These are phyloP conservation scores for Anagrus nilaparvatae DNA, from an alignment of 1,140 invertebrate species.

Conservation along the genomic window DNA sequence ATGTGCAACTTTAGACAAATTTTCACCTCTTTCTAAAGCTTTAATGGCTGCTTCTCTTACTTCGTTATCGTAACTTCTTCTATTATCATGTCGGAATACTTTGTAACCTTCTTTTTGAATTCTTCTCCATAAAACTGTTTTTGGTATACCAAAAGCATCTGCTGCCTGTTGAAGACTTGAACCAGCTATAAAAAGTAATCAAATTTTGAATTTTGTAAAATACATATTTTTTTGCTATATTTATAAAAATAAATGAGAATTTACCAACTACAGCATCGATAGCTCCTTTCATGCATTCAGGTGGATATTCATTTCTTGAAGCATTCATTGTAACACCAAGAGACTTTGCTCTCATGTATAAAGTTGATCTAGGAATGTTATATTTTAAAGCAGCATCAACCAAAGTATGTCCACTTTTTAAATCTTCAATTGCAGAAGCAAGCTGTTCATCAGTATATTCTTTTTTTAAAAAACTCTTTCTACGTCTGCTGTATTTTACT, in stretches of 20 bases:
- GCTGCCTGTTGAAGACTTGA: constrained; percentile 41
- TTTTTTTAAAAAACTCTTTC: constrained; percentile 28
- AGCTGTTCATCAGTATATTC: constrained; percentile 38
- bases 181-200: constrained; percentile 28
- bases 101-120: constrained; percentile 43
- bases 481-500: constrained; percentile 24
- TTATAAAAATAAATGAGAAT: constrained; percentile 9
- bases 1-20: constrained; percentile 45
- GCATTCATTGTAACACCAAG: constrained; percentile 36
- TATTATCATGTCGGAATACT: constrained; percentile 36
- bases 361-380: constrained; percentile 40
- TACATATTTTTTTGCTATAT: not conserved
- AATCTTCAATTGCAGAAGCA: constrained; percentile 35
- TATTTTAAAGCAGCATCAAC: constrained; percentile 36
- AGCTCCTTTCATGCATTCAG: constrained; percentile 39
- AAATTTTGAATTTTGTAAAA: constrained; percentile 8
- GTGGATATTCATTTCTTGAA: constrained; percentile 38
- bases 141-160: constrained; percentile 46
- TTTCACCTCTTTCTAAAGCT: constrained; percentile 45
- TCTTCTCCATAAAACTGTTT: constrained; percentile 50
- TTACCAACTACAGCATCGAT: constrained; percentile 38
- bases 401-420: constrained; percentile 33
- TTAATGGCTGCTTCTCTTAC: constrained; percentile 43
- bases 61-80: constrained; percentile 39
- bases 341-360: constrained; percentile 40